Percentiles rank a stretch among this genome's conserved stretches.
Conservation (phyloP, 2,888 invertebrate genomes). For the Scaptomyza flava region DNA sequence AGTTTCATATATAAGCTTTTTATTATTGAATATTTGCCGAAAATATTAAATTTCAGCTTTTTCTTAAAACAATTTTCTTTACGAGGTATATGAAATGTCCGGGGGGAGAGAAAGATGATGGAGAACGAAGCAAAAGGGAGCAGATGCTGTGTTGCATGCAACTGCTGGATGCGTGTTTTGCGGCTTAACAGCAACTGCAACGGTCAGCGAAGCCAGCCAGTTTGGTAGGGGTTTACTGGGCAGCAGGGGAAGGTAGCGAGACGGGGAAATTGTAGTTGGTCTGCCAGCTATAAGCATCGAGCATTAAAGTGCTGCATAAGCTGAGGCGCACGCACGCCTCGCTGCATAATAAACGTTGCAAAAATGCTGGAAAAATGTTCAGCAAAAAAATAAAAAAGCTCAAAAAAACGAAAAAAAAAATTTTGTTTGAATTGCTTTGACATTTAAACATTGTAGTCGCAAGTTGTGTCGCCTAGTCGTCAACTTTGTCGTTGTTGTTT, state of each 20-base stretch:
- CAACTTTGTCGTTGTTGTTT: conserved; percentile 29
- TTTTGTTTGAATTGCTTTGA: conserved; percentile 53
- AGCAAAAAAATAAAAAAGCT: neutral
- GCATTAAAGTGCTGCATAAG: conserved; percentile 66
- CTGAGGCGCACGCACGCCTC: conserved; percentile 43
- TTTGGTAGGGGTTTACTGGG: neutral
- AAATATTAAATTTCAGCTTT: neutral
- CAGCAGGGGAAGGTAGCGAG: neutral
- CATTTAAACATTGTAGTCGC: conserved; percentile 54
- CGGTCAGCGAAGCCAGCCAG: conserved; percentile 32
- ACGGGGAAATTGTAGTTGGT: neutral
- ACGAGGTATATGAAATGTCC: conserved; percentile 16
- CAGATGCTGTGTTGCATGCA: conserved; percentile 29
- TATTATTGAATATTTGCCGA: too few species aligned
- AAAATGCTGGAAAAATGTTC: conserved; percentile 29
- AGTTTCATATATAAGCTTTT: too few species aligned
- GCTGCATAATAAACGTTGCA: conserved; percentile 33
- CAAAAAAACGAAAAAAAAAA: conserved; percentile 1
- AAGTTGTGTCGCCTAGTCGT: conserved; percentile 39
- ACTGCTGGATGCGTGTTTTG: conserved; percentile 56
- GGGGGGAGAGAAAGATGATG: too few species aligned
- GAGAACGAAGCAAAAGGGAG: neutral
- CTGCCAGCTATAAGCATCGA: conserved; percentile 18
- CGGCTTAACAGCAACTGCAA: conserved; percentile 55
- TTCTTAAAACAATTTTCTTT: neutral